Percentiles rank a stretch among this genome's conserved stretches.
phyloP scores from a whole-genome alignment of 2,888 invertebrate species.

The Tribolium freemani region DNA sequence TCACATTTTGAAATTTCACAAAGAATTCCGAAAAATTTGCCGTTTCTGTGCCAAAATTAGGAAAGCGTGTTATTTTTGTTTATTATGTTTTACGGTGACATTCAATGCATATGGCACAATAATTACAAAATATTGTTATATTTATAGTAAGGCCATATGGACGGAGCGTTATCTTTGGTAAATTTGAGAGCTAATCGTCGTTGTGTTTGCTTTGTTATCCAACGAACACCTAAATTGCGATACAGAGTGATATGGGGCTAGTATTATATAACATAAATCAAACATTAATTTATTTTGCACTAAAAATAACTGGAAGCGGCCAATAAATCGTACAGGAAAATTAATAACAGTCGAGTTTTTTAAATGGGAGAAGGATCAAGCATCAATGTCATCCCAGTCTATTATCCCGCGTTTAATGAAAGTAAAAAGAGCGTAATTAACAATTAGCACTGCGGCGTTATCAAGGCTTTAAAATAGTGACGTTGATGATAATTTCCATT shows the following conservation, averaged over 20 bases:
- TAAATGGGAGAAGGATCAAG: too few species aligned
- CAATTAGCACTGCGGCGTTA: background rate
- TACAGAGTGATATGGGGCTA: constrained; percentile 32
- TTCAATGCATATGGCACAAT: constrained; percentile 27
- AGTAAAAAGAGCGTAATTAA: constrained; percentile 1
- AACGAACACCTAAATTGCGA: constrained; percentile 38
- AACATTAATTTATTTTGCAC: constrained; percentile 14
- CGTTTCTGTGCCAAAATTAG: too few species aligned
- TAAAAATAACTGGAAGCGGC: constrained; percentile 9
- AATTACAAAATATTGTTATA: constrained; percentile 38
- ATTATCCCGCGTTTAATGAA: background rate
- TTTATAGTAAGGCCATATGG: constrained; percentile 44
- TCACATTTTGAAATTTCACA: too few species aligned
- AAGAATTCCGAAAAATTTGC: too few species aligned
- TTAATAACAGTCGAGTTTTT: too few species aligned
- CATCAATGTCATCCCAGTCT: background rate
- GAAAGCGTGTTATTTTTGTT: background rate
- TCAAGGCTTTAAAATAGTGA: constrained; percentile 11
- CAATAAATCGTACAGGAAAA: too few species aligned
- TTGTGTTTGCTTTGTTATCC: constrained; percentile 31
- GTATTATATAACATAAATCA: constrained; percentile 43
- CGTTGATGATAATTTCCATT: constrained; percentile 10
- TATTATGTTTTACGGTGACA: constrained; percentile 20
- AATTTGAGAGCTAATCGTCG: constrained; percentile 38
- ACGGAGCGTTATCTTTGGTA: constrained; percentile 38